Percentiles rank a stretch among this genome's conserved stretches.
phyloP scores from a whole-genome alignment of 2,888 invertebrate species.

The Galerucella pusilla region DNA sequence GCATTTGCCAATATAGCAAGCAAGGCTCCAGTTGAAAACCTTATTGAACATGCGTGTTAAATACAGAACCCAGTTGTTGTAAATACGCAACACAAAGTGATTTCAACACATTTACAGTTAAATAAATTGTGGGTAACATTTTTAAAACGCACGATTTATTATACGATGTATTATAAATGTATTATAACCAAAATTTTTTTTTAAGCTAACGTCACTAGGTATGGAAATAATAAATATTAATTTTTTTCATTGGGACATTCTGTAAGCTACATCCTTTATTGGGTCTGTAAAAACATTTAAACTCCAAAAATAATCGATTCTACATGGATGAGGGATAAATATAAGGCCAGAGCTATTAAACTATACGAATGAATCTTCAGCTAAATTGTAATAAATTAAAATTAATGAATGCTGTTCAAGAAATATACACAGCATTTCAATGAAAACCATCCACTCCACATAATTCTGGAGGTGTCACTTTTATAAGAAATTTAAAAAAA shows the following conservation, averaged over 20 bases:
- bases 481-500: too few species aligned
- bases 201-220: not conserved
- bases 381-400: constrained; percentile 1
- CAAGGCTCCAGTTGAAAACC: too few species aligned
- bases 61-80: too few species aligned
- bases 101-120: constrained; percentile 2
- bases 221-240: not conserved
- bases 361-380: constrained; percentile 25
- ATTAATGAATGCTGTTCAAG: constrained; percentile 10
- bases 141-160: too few species aligned
- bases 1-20: too few species aligned
- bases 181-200: not conserved
- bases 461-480: too few species aligned
- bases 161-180: too few species aligned
- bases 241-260: not conserved
- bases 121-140: not conserved
- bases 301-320: constrained; percentile 40
- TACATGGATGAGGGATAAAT: constrained; percentile 36
- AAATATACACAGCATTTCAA: not conserved
- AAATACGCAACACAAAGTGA: not conserved
- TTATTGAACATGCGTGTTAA: too few species aligned
- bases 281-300: constrained; percentile 4
- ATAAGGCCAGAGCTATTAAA: constrained; percentile 37
- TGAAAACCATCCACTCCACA: not conserved
- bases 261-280: not conserved